A percentile compares a stretch with the other conserved stretches of the same genome.
phyloP scores from a whole-genome alignment of 2,888 invertebrate species.

The Plebejus melissa region DNA sequence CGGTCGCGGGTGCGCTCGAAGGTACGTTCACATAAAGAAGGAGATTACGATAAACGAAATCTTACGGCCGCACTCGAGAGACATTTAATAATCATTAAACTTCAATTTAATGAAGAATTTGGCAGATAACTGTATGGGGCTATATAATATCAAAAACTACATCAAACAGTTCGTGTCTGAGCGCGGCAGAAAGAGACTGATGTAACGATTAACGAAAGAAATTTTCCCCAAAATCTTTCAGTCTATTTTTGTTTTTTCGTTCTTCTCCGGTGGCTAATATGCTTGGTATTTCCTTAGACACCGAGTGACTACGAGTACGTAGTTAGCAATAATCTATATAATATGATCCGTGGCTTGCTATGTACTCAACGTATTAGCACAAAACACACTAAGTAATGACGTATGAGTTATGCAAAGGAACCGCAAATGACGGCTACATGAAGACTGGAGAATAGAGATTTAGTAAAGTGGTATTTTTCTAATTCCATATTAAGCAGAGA shows the following conservation, averaged over 20 bases:
- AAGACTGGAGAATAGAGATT: background rate
- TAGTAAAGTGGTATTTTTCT: background rate
- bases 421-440: background rate
- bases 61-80: too few species aligned
- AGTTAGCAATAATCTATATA: background rate
- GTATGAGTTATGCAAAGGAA: background rate
- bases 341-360: background rate
- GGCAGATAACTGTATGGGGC: too few species aligned
- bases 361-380: background rate
- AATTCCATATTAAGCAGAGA: too few species aligned
- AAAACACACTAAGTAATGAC: background rate
- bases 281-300: background rate
- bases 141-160: too few species aligned
- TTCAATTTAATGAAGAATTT: too few species aligned
- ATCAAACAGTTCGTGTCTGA: too few species aligned
- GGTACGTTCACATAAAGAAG: background rate
- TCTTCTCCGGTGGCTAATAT: too few species aligned
- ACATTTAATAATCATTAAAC: too few species aligned
- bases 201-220: too few species aligned
- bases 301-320: background rate
- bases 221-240: too few species aligned
- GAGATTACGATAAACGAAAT: background rate
- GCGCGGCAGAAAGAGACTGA: too few species aligned
- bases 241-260: too few species aligned
- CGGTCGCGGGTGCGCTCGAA: background rate